These are phyloP conservation scores for Myopa testacea DNA, from an alignment of 2,888 invertebrate genomes.

Conservation along the genomic window DNA sequence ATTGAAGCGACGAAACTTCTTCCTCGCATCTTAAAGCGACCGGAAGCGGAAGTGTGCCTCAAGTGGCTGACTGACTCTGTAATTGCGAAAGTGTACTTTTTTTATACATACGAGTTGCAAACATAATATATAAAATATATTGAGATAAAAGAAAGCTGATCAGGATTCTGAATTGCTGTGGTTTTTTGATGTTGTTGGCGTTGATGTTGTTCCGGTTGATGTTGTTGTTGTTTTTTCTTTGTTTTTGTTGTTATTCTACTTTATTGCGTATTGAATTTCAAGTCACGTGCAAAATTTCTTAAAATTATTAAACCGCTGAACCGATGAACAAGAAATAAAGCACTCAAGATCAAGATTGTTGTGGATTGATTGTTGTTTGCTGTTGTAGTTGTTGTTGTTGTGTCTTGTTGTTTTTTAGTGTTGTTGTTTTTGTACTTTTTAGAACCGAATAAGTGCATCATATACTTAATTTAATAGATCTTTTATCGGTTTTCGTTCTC, in stretches of 20 bases:
- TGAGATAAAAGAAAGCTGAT: not conserved
- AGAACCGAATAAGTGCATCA: too few relatives aligned
- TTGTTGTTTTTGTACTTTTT: too few relatives aligned
- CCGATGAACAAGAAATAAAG: too few relatives aligned
- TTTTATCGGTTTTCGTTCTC: too few relatives aligned
- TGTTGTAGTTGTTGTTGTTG: too few relatives aligned
- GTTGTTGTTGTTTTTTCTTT: too few relatives aligned
- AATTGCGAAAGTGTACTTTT: not conserved
- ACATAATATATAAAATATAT: not conserved
- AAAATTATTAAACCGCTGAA: not conserved
- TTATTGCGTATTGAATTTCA: not conserved
- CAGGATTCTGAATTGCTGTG: not conserved
- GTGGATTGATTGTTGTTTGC: too few relatives aligned
- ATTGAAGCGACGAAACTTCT: not conserved
- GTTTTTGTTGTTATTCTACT: not conserved
- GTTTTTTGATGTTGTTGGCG: not conserved
- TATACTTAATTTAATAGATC: too few relatives aligned
- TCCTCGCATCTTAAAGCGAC: not conserved
- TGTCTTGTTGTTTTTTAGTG: too few relatives aligned
- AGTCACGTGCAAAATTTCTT: constrained; percentile 3
- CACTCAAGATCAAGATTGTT: too few relatives aligned
- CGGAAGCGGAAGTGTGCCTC: constrained; percentile 10
- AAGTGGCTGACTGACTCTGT: not conserved
- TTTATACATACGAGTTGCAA: not conserved
- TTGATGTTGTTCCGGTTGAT: too few relatives aligned